These are phyloP conservation scores for Tachuris rubrigastra DNA, from an alignment of 2,113 vertebrate species.

Conservation along the genomic window DNA sequence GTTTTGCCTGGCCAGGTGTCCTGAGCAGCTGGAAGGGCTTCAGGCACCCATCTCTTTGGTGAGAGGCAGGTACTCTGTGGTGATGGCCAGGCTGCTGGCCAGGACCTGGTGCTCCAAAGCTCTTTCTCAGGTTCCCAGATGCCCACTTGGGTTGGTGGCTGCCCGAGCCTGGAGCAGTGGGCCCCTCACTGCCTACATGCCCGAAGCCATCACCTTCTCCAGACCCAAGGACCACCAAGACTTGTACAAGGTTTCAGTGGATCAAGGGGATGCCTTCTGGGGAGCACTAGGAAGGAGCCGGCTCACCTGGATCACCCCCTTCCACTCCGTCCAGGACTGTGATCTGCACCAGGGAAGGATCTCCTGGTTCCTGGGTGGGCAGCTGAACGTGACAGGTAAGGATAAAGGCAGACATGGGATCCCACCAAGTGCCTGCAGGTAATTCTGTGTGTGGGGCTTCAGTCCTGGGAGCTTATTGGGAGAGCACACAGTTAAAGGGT, in stretches of 20 bases:
- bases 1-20: neutral
- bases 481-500: neutral
- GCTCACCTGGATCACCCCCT: constrained; percentile 76
- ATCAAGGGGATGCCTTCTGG: constrained; percentile 74
- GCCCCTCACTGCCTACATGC: constrained; percentile 72
- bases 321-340: constrained; percentile 73
- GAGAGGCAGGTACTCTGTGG: neutral
- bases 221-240: constrained; percentile 50
- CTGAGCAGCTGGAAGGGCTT: accelerated
- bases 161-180: neutral
- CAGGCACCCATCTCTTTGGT: neutral
- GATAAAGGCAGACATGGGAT: neutral
- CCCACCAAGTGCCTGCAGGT: neutral
- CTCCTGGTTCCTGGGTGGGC: constrained; percentile 67
- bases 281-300: constrained; percentile 67
- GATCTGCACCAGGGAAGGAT: constrained; percentile 58
- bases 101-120: neutral
- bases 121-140: neutral
- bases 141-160: neutral
- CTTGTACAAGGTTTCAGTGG: constrained; percentile 74
- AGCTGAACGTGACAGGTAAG: constrained; percentile 62
- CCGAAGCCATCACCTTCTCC: constrained; percentile 69
- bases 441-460: neutral
- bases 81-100: constrained; percentile 29
- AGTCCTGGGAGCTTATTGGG: accelerated